These are phyloP conservation scores for Xylophagus ater DNA, from an alignment of 2,888 invertebrate species.

Conservation along the genomic window DNA sequence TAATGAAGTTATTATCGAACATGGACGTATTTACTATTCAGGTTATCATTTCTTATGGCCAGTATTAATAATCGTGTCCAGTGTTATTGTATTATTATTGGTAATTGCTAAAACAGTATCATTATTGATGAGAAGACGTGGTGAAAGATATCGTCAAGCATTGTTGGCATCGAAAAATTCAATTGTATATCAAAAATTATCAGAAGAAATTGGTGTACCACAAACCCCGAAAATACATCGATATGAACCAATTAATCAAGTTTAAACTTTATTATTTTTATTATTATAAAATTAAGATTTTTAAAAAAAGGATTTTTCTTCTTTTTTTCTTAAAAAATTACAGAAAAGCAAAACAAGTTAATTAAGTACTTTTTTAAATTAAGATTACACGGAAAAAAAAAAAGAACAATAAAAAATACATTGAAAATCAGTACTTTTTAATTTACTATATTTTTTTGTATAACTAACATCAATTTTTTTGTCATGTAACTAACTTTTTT, in stretches of 20 bases:
- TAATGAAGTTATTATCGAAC: conserved; percentile 37
- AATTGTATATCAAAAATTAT: conserved; percentile 65
- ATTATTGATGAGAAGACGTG: conserved; percentile 41
- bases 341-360: no score
- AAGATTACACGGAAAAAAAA: no score
- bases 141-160: conserved; percentile 40
- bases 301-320: no score
- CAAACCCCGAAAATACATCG: conserved; percentile 57
- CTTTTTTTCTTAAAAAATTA: no score
- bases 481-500: no score
- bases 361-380: no score
- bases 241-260: conserved; percentile 47
- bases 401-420: no score
- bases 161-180: conserved; percentile 38
- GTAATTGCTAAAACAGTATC: conserved; percentile 45
- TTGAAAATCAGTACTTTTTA: no score
- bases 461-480: no score
- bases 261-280: no score
- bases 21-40: conserved; percentile 38
- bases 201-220: conserved; percentile 50
- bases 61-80: conserved; percentile 46
- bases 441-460: no score
- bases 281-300: no score
- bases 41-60: conserved; percentile 47
- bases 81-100: conserved; percentile 45